Conservation (phyloP, 2,113 vertebrate species). For the Megalops atlanticus region DNA sequence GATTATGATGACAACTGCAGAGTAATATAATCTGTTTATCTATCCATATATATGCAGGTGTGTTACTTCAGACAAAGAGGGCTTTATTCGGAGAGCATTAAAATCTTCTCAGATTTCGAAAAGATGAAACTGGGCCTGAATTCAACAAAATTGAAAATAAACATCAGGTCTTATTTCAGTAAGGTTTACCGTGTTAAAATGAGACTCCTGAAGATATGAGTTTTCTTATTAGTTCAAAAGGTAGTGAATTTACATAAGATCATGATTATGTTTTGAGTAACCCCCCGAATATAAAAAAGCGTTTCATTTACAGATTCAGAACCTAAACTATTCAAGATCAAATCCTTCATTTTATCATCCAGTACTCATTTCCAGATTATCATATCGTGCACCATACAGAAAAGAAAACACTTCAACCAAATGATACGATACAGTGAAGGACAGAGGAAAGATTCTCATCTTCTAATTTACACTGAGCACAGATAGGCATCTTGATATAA, state of each 20-base stretch:
- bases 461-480: not conserved
- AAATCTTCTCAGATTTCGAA: conserved; percentile 49
- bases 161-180: not conserved
- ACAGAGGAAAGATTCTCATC: not conserved
- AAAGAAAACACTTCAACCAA: not conserved
- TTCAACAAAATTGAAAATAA: not conserved
- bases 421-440: not conserved
- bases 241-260: not conserved
- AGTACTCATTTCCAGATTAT: not conserved
- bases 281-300: not conserved
- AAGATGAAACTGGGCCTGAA: not conserved
- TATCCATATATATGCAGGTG: conserved; percentile 54
- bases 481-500: not conserved
- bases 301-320: conserved; percentile 1
- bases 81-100: conserved; percentile 56
- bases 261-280: not conserved
- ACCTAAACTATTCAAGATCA: conserved; percentile 1
- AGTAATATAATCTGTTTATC: conserved; percentile 65
- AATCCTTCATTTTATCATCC: not conserved
- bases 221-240: not conserved
- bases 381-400: not conserved
- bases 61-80: conserved; percentile 50
- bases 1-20: conserved; percentile 70
- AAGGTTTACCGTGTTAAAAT: not conserved
- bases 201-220: too few species aligned